Percentiles rank a stretch among this genome's conserved stretches.
phyloP scores from a whole-genome alignment of 2,888 invertebrate genomes.

The Abscondita cerata region DNA sequence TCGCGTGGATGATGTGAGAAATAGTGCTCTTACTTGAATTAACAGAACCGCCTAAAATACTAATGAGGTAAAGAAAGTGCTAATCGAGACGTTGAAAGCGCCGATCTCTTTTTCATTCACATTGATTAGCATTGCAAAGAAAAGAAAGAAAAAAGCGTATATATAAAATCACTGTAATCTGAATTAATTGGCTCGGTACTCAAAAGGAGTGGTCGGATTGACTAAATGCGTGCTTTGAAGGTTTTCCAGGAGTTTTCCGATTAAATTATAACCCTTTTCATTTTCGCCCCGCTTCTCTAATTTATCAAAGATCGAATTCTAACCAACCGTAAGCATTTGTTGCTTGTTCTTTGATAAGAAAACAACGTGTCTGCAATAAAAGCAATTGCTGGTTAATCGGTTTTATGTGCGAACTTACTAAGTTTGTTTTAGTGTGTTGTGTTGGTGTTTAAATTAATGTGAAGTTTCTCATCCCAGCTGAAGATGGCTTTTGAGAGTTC shows the following conservation, averaged over 20 bases:
- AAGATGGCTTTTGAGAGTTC: too few species aligned
- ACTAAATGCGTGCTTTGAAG: constrained; percentile 57
- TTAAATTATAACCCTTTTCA: constrained; percentile 58
- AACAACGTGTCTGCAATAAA: constrained; percentile 11
- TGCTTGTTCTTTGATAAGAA: constrained; percentile 32
- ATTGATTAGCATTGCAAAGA: not conserved
- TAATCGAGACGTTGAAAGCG: not conserved
- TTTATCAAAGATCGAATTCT: constrained; percentile 33
- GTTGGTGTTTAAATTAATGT: not conserved
- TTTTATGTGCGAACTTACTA: too few species aligned
- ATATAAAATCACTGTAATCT: constrained; percentile 20
- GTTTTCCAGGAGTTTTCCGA: constrained; percentile 53
- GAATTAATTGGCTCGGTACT: constrained; percentile 22
- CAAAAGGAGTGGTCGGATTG: constrained; percentile 53
- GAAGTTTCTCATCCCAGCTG: too few species aligned
- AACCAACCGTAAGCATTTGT: constrained; percentile 32
- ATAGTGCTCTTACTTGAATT: constrained; percentile 41
- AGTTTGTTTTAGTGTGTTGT: too few species aligned
- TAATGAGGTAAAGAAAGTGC: constrained; percentile 24
- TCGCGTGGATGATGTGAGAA: constrained; percentile 28
- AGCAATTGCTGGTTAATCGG: too few species aligned
- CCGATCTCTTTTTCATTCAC: not conserved
- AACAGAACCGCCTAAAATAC: constrained; percentile 37
- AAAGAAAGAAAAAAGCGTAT: constrained; percentile 2
- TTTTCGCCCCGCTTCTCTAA: constrained; percentile 46